These are phyloP conservation scores for Eleginops maclovinus DNA, from an alignment of 2,113 vertebrate species.

Conservation along the genomic window DNA sequence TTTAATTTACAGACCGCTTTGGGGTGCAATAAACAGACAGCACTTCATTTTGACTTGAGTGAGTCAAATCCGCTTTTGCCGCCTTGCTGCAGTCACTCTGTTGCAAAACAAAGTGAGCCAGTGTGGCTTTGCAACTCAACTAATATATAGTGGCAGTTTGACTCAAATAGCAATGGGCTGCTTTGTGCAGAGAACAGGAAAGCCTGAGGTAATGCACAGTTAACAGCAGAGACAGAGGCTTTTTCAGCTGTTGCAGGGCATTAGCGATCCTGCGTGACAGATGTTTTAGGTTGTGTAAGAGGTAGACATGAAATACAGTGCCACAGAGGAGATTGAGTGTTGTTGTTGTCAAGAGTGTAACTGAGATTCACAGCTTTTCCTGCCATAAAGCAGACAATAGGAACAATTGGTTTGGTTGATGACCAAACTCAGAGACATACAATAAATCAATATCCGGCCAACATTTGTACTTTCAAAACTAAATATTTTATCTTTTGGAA, in stretches of 20 bases:
- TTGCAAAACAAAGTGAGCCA: slow-evolving; percentile 24
- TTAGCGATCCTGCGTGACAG: slow-evolving; percentile 31
- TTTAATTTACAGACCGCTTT: slow-evolving; percentile 8
- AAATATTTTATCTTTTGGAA: not conserved
- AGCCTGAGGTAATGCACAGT: slow-evolving; percentile 44
- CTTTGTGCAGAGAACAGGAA: slow-evolving; percentile 8
- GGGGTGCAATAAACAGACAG: slow-evolving; percentile 30
- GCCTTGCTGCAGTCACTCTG: slow-evolving; percentile 16
- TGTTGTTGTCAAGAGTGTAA: not conserved
- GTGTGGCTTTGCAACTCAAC: slow-evolving; percentile 24
- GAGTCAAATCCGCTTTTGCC: slow-evolving; percentile 32
- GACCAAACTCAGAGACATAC: not conserved
- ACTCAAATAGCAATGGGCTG: slow-evolving; percentile 24
- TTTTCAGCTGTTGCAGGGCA: slow-evolving; percentile 39
- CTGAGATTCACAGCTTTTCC: not conserved
- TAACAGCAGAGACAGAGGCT: slow-evolving; percentile 39
- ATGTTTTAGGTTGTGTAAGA: slow-evolving; percentile 34
- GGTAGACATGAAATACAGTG: slow-evolving; percentile 33
- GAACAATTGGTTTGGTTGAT: not conserved
- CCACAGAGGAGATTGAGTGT: slow-evolving; percentile 14
- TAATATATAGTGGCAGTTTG: slow-evolving; percentile 25
- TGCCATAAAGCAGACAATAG: not conserved
- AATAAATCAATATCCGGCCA: not conserved
- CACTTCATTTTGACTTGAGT: slow-evolving; percentile 48
- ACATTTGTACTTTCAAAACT: not conserved